Evolutionary conservation across 1,140 invertebrate species (phyloP).

Genomic region (Papilio xuthus): DNA sequence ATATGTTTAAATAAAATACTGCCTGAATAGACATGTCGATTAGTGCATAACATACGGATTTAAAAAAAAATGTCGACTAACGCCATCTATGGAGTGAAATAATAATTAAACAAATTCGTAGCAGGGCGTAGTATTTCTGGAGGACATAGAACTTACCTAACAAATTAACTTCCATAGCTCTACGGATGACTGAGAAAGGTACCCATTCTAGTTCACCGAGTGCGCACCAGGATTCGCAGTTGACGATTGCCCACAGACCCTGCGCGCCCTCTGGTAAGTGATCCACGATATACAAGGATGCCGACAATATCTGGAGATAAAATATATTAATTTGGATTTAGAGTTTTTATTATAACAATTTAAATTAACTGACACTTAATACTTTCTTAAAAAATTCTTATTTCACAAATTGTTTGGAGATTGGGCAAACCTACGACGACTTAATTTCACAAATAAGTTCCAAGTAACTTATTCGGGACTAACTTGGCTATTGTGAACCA

Average conservation of each 20-base stretch:
- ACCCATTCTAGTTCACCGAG: slow-evolving; percentile 95
- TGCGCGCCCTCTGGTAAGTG: slow-evolving; percentile 89
- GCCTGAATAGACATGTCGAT: too few species aligned
- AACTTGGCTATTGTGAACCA: too few species aligned
- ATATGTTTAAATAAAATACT: too few species aligned
- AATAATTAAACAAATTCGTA: neutral
- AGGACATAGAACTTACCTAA: slow-evolving; percentile 79
- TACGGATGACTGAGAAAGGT: slow-evolving; percentile 87
- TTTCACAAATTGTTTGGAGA: too few species aligned
- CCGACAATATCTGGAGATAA: slow-evolving; percentile 84
- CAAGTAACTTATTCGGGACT: too few species aligned
- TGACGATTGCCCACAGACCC: slow-evolving; percentile 94
- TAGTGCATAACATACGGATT: too few species aligned
- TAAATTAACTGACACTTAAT: too few species aligned
- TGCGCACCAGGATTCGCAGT: slow-evolving; percentile 93
- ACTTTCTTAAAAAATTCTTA: too few species aligned
- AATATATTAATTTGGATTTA: neutral
- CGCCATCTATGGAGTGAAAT: slow-evolving; percentile 45
- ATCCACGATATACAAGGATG: slow-evolving; percentile 88
- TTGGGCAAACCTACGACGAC: too few species aligned
- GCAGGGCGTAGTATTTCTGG: slow-evolving; percentile 28
- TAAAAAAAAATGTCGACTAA: slow-evolving; percentile 12
- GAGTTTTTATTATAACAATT: neutral
- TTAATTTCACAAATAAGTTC: too few species aligned
- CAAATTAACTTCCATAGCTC: slow-evolving; percentile 89